Evolutionary conservation across 1,140 invertebrate genomes (phyloP).

Genomic region (Trichonephila clavipes): DNA sequence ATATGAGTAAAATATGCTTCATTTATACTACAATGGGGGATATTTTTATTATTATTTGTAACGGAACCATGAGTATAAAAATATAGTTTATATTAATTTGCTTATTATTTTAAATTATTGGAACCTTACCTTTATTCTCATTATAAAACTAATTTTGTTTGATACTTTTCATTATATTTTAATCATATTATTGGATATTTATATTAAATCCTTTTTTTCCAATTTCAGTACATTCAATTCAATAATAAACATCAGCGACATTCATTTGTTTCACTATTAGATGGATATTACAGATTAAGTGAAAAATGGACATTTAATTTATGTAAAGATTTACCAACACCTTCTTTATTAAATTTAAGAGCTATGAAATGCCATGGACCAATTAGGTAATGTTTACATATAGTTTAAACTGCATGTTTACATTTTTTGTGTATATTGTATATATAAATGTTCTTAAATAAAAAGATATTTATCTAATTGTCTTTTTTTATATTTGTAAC

Average conservation of each 20-base stretch:
- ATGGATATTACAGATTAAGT: conserved; percentile 93
- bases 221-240: conserved; percentile 86
- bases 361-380: conserved; percentile 92
- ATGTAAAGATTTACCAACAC: conserved; percentile 89
- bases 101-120: no score
- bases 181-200: not conserved
- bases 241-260: conserved; percentile 83
- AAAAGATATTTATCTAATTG: no score
- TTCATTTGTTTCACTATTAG: conserved; percentile 91
- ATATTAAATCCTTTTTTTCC: not conserved
- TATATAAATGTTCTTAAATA: not conserved
- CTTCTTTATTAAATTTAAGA: conserved; percentile 87
- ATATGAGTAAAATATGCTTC: no score
- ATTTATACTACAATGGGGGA: no score
- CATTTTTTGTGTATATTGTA: not conserved
- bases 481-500: no score
- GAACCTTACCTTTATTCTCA: no score
- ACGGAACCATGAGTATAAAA: no score
- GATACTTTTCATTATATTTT: not conserved
- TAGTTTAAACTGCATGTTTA: no score
- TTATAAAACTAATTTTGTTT: not conserved
- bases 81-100: no score
- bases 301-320: conserved; percentile 95
- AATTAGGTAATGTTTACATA: conserved; percentile 83
- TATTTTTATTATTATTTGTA: no score